These are phyloP conservation scores for Perca fluviatilis DNA, from an alignment of 2,113 vertebrate genomes.

Conservation along the genomic window DNA sequence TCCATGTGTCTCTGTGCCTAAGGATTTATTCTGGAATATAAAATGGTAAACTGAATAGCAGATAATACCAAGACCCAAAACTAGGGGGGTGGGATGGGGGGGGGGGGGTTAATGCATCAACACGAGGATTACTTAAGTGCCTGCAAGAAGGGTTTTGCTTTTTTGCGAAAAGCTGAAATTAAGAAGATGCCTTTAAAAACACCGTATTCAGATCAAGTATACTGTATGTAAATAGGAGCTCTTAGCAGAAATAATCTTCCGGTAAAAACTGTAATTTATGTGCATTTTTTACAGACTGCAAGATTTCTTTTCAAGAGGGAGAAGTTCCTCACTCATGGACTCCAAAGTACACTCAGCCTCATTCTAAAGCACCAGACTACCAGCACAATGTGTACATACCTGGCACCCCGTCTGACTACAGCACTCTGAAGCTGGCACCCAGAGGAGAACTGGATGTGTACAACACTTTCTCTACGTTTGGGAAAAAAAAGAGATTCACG, in stretches of 20 bases:
- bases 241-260: constrained; percentile 51
- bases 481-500: constrained; percentile 89
- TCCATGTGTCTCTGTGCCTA: constrained; percentile 9
- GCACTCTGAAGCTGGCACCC: constrained; percentile 83
- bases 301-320: constrained; percentile 81
- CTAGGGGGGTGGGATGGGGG: neutral
- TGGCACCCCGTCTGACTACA: constrained; percentile 83
- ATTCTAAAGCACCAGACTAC: constrained; percentile 85
- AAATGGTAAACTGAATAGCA: constrained; percentile 53
- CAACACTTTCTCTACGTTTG: constrained; percentile 94
- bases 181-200: constrained; percentile 55
- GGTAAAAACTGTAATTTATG: constrained; percentile 53
- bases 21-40: constrained; percentile 54
- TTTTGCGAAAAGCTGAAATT: constrained; percentile 30
- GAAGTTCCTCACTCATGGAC: constrained; percentile 82
- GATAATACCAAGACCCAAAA: constrained; percentile 54
- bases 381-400: constrained; percentile 93
- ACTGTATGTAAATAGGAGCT: constrained; percentile 55
- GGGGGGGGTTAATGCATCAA: constrained; percentile 52
- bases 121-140: constrained; percentile 57
- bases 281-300: constrained; percentile 82
- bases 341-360: constrained; percentile 83
- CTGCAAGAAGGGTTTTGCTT: constrained; percentile 40
- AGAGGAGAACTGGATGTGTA: constrained; percentile 85
- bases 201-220: constrained; percentile 48